Percentiles rank a stretch among this genome's conserved stretches.
Conservation (phyloP, 2,113 vertebrate species). For the Channa argus region DNA sequence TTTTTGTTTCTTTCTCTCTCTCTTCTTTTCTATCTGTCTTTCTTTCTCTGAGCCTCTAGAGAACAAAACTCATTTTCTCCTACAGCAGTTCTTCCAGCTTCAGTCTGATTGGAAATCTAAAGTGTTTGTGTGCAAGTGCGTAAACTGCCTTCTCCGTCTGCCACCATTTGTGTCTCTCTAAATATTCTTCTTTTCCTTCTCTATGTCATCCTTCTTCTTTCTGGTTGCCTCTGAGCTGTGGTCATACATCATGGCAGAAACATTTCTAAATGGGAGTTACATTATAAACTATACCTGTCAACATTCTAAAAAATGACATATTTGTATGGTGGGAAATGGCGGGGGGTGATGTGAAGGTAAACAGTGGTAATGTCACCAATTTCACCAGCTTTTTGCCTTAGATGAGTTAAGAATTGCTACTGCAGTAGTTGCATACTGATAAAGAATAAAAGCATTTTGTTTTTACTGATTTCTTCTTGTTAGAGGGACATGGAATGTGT, state of each 20-base stretch:
- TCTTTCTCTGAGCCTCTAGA: slow-evolving; percentile 27
- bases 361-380: not conserved
- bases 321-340: not conserved
- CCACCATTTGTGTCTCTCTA: slow-evolving; percentile 12
- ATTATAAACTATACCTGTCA: not conserved
- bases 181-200: not conserved
- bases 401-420: not conserved
- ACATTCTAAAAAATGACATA: slow-evolving; percentile 8
- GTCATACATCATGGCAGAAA: slow-evolving; percentile 32
- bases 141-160: slow-evolving; percentile 7
- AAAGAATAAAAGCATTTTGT: not conserved
- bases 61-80: slow-evolving; percentile 72
- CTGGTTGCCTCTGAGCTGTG: slow-evolving; percentile 11
- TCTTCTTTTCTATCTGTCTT: not conserved
- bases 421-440: too few species aligned
- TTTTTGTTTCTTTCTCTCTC: not conserved
- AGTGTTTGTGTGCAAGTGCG: slow-evolving; percentile 22
- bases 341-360: not conserved
- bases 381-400: not conserved
- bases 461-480: not conserved
- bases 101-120: slow-evolving; percentile 25
- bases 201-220: not conserved
- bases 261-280: slow-evolving; percentile 15
- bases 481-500: not conserved
- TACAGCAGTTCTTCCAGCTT: slow-evolving; percentile 47